These are phyloP conservation scores for Chaetodon trifascialis DNA, from an alignment of 2,113 vertebrate species.

Conservation along the genomic window DNA sequence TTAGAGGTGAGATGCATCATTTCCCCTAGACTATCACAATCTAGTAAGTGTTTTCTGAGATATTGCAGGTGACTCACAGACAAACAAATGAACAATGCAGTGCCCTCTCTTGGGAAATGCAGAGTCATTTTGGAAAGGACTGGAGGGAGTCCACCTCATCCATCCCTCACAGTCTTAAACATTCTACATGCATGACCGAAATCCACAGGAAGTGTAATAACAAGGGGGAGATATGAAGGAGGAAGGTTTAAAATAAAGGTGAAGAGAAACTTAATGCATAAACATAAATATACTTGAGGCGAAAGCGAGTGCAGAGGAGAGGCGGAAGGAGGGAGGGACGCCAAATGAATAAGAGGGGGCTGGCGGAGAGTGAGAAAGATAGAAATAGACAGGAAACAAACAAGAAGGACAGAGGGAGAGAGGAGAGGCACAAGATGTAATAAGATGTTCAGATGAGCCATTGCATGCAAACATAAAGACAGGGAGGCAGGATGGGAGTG, in stretches of 20 bases:
- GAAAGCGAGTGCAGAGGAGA: slow-evolving; percentile 50
- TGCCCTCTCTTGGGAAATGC: slow-evolving; percentile 30
- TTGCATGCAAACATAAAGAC: slow-evolving; percentile 41
- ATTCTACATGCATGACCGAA: slow-evolving; percentile 5
- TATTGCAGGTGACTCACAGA: slow-evolving; percentile 59
- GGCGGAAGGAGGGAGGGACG: slow-evolving; percentile 60
- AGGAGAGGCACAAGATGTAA: slow-evolving; percentile 54
- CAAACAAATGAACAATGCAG: slow-evolving; percentile 45
- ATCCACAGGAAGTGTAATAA: slow-evolving; percentile 55
- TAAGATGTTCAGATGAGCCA: slow-evolving; percentile 63
- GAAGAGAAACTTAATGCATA: slow-evolving; percentile 55
- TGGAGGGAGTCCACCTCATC: slow-evolving; percentile 4
- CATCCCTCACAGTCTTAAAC: slow-evolving; percentile 10
- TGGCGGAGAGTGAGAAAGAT: slow-evolving; percentile 56
- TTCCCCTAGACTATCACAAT: slow-evolving; percentile 45
- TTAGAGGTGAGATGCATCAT: slow-evolving; percentile 61
- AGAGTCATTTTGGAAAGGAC: slow-evolving; percentile 33
- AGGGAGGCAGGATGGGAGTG: neutral
- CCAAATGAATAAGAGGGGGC: slow-evolving; percentile 70
- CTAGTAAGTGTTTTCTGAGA: slow-evolving; percentile 44
- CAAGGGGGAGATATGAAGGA: slow-evolving; percentile 36
- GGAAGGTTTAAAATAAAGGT: slow-evolving; percentile 42
- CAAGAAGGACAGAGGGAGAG: slow-evolving; percentile 60
- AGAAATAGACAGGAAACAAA: slow-evolving; percentile 72
- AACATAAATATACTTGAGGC: slow-evolving; percentile 60